Percentiles rank a stretch among this genome's conserved stretches.
Evolutionary conservation across 2,113 vertebrate genomes (phyloP).

Genomic region (Nesoenas mayeri): DNA sequence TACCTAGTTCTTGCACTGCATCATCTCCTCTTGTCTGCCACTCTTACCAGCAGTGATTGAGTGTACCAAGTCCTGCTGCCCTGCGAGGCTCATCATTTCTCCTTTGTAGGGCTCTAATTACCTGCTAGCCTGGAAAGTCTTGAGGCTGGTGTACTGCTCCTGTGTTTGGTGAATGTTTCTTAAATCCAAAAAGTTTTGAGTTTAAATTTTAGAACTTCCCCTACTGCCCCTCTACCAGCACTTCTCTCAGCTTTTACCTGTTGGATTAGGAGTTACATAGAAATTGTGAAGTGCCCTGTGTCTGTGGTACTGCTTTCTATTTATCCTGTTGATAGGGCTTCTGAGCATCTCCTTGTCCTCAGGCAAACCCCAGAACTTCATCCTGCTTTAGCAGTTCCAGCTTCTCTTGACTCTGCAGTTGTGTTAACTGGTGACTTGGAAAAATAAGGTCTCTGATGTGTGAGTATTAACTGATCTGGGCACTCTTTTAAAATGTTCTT

Average conservation of each 20-base stretch:
- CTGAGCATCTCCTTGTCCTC: neutral
- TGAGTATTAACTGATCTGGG: neutral
- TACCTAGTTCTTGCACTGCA: neutral
- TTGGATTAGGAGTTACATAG: neutral
- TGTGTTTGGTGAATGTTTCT: neutral
- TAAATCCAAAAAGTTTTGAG: neutral
- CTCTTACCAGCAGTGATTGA: neutral
- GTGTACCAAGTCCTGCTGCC: neutral
- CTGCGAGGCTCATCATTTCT: neutral
- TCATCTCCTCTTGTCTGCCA: neutral
- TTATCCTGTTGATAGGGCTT: neutral
- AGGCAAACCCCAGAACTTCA: neutral
- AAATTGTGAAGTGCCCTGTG: neutral
- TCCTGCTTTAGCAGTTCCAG: neutral
- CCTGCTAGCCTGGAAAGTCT: neutral
- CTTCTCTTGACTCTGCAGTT: neutral
- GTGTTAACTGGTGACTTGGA: neutral
- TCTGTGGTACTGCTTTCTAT: neutral
- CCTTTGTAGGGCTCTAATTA: neutral
- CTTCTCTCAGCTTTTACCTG: neutral
- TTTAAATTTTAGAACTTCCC: neutral
- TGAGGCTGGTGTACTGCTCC: neutral
- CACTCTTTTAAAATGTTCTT: constrained; percentile 21
- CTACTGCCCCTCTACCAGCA: rapidly evolving
- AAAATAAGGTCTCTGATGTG: neutral